Base-by-base conservation (phyloP, 2,888 invertebrate species). In the Oligia strigilis region DNA sequence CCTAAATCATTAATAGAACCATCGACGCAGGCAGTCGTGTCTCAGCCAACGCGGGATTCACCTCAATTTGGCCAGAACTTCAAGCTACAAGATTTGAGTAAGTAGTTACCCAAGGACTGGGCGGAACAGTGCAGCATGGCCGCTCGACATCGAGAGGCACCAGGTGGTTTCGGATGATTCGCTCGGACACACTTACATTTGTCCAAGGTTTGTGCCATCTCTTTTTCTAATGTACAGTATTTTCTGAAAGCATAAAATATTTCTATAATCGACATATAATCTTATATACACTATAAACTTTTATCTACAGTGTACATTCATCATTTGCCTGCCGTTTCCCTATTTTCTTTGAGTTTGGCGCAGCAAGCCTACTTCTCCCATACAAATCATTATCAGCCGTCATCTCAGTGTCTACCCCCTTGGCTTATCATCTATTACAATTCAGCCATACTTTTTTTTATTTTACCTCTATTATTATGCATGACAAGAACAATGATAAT, bases 211-310 rank as follows among this genome's bases (percentile, higher is more conserved):
- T 88, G 83, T 0, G 75, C 83, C 70, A 95, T 93, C 81, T 94
- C 93, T 52, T 95, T 94, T 80, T 96, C 96, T 72, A 95, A 71
- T 0, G 92, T 60, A 78, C 96, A 96, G 81, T 94, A 94, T n/a
- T 79, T 85, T 84, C 94, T 75, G 62, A 46, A 81, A 81, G 19
- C 13, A 71, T 11, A 29, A 0, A 5, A 62, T n/a, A 23, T 23
- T 19, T 65, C 0, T 55, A 46, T 9, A 58, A 75, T 43, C n/a
- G 46, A 23, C 13, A 43, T 36, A 36, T 36, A 36, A 36, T 36
- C 4, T 3, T 40, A 4, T 74, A 36, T 29, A 11, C 23, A 71
- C 9, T 40, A n/a, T 40, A 3, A 40, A 40, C 5, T 9, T 71
- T 17, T 23, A 9, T 14, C 9, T 36, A 36, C 4, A 9, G 14